phyloP scores from a whole-genome alignment of 2,113 vertebrate species.

The Hystrix cristata region DNA sequence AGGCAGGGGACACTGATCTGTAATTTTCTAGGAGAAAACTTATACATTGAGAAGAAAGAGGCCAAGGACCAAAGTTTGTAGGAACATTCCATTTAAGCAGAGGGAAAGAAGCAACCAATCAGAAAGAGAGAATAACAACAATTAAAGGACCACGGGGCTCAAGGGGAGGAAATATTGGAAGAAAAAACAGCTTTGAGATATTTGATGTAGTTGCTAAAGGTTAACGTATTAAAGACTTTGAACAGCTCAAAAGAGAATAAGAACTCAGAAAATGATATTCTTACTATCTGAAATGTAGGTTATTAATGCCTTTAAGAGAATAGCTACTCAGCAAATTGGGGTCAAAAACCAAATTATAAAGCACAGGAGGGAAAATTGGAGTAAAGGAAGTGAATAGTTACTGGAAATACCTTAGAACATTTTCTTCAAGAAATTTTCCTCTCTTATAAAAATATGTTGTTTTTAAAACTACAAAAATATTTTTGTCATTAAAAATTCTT shows the following conservation, averaged over 20 bases:
- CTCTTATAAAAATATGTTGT: background rate
- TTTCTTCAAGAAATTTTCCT: background rate
- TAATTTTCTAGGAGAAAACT: slow-evolving; percentile 3
- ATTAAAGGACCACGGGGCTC: background rate
- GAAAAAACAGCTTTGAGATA: background rate
- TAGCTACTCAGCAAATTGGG: background rate
- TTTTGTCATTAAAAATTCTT: slow-evolving; percentile 1
- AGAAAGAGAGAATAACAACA: background rate
- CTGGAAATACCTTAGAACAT: background rate
- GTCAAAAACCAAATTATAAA: slow-evolving; percentile 25
- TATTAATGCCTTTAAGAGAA: slow-evolving; percentile 8
- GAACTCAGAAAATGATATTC: background rate
- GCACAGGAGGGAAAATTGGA: background rate
- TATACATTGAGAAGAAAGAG: background rate
- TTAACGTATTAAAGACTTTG: slow-evolving; percentile 7
- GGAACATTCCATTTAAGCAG: background rate
- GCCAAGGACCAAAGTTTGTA: background rate
- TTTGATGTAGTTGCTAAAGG: background rate
- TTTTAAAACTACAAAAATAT: background rate
- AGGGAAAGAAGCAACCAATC: background rate
- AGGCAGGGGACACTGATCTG: background rate
- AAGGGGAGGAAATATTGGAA: background rate
- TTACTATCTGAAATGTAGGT: background rate
- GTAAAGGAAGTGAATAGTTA: background rate
- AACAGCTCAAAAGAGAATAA: background rate